Evolutionary conservation across 2,797 vertebrate species (phyloP).

Genomic region (Phylloscopus collybita): DNA sequence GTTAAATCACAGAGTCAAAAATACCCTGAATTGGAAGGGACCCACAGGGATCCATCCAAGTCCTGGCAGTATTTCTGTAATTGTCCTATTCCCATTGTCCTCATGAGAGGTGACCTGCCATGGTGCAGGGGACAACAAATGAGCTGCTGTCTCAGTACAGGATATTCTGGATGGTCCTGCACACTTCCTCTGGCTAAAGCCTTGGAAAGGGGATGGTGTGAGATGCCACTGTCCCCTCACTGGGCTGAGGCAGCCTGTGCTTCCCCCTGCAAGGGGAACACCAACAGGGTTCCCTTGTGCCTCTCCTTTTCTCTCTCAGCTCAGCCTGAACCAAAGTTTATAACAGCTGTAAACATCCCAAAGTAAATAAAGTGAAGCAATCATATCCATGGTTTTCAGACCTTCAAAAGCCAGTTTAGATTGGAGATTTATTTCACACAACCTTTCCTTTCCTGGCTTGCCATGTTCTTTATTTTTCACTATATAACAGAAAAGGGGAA

Average conservation of each 20-base stretch:
- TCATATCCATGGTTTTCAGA: background rate
- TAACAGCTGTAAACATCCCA: background rate
- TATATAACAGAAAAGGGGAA: accelerated
- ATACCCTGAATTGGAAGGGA: background rate
- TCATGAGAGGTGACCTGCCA: background rate
- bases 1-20: background rate
- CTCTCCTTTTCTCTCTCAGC: background rate
- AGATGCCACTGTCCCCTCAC: background rate
- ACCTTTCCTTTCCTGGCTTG: background rate
- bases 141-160: background rate
- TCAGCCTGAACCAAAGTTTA: background rate
- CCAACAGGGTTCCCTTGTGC: background rate
- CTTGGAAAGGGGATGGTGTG: background rate
- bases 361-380: background rate
- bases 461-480: background rate
- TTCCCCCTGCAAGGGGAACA: background rate
- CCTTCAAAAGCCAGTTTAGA: background rate
- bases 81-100: background rate
- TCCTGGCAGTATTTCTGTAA: background rate
- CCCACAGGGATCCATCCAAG: background rate
- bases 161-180: background rate
- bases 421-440: background rate
- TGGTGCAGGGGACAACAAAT: background rate
- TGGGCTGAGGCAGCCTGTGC: background rate
- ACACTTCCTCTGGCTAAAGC: background rate